Evolutionary conservation across 2,113 vertebrate genomes (phyloP), one percentile per base, ranked within the genome.

Genomic region (Neofelis nebulosa): DNA sequence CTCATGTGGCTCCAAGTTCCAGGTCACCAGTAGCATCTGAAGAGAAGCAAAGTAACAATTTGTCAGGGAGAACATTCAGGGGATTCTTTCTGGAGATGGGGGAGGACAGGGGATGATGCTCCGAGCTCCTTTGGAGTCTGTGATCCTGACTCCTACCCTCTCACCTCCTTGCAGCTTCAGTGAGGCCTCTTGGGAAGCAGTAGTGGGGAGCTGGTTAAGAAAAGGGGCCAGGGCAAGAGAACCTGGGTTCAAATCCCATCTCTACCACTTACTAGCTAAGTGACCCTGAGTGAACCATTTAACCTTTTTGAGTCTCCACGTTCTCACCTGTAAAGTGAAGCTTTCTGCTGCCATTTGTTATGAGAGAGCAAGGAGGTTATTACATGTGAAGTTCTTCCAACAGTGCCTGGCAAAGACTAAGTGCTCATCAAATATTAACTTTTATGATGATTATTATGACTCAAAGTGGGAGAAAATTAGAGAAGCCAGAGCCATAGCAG

Each of bases 1-100:
- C 91, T 97, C 85, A 16, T 69, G 71, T 89, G 76, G 90, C 82
- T 89, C 79, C 79, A 91, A 29, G 11, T 95, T 97, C 89, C 80
- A 93, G 97, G 93, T 93, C 96, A 96, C 13, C 74, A 36, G 3
- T 9, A 89, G 55, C n/a, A 0, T 74, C 89, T 93, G 55, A 96
- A 48, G 69, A 91, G 36, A 89, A 94, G 82, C 48, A 50, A 68
- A 86, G 82, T 79, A 55, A 74, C 78, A 80, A 33, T 13, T 36
- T 80, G 21, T 89, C 57, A 91, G 89, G n/a, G 41, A 52, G 52
- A 68, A 52, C 11, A 65, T 55, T 91, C 63, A 63, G 18, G 48
- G 61, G 27, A 76, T 69, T 61, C 31, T 94, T 87, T 80, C 23
- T 41, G 14, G 31, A 52, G 12, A 29, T 10, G 8, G 27, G 14